A percentile compares a stretch with the other conserved stretches of the same genome.
These are phyloP conservation scores for Micromys minutus DNA, from an alignment of 2,113 vertebrate species.

Conservation along the genomic window DNA sequence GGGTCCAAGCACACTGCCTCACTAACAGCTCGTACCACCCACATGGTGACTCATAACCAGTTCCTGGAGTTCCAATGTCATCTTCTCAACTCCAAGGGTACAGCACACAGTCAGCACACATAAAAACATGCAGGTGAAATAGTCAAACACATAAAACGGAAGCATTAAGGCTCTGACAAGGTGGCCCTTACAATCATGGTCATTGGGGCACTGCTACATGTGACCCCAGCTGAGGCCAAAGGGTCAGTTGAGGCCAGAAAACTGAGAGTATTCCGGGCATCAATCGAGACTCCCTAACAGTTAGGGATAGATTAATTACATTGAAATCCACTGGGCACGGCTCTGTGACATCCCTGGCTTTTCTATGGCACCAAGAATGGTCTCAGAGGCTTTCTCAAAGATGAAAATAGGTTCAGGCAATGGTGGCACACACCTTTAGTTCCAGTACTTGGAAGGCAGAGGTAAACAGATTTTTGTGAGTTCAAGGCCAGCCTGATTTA, in stretches of 20 bases:
- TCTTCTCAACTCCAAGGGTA: neutral
- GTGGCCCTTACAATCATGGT: neutral
- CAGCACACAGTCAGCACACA: neutral
- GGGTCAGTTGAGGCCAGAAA: neutral
- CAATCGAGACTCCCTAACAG: neutral
- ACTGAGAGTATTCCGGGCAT: neutral
- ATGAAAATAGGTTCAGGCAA: too few relatives aligned
- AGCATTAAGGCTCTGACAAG: neutral
- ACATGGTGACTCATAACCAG: neutral
- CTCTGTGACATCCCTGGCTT: neutral
- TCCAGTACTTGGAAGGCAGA: neutral
- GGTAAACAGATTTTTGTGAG: neutral
- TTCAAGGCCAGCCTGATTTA: neutral
- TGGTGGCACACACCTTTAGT: neutral
- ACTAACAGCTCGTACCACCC: too few relatives aligned
- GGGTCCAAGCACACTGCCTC: neutral
- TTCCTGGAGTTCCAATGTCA: neutral
- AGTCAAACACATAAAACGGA: neutral
- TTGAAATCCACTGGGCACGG: neutral
- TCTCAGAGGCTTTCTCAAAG: neutral
- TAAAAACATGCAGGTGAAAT: neutral
- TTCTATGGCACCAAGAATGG: neutral
- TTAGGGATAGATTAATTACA: neutral
- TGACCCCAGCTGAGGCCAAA: neutral
- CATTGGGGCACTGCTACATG: neutral